A percentile compares a stretch with the other conserved stretches of the same genome.
Evolutionary conservation across 2,113 vertebrate genomes (phyloP).

Genomic region (Grammomys dolichurus): DNA sequence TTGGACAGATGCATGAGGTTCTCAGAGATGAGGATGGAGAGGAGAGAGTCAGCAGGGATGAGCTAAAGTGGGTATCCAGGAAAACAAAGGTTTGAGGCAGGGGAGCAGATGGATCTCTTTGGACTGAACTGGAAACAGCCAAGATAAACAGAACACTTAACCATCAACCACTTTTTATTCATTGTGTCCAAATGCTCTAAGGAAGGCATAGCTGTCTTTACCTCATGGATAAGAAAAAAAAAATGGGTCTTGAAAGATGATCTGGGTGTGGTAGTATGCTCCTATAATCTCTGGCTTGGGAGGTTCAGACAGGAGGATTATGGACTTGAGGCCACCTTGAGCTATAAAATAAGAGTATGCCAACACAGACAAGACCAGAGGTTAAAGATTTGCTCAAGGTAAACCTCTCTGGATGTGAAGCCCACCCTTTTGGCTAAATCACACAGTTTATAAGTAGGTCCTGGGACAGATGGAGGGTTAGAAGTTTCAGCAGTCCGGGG

Average conservation of each 20-base stretch:
- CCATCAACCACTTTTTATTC: background rate
- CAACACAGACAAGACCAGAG: background rate
- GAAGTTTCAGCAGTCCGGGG: background rate
- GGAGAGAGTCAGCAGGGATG: background rate
- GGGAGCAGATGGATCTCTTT: background rate
- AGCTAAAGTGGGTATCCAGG: background rate
- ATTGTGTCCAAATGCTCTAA: background rate
- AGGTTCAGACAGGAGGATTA: background rate
- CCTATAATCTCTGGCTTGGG: background rate
- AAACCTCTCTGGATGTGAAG: background rate
- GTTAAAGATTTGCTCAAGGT: slow-evolving; percentile 6
- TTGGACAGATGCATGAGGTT: background rate
- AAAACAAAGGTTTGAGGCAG: background rate
- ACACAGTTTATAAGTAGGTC: background rate
- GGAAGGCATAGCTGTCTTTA: background rate
- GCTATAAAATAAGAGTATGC: background rate
- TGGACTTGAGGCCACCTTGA: background rate
- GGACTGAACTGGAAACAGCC: background rate
- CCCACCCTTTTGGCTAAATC: background rate
- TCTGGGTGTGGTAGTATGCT: background rate
- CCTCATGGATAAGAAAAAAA: background rate
- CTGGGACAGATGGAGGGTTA: background rate
- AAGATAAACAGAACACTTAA: background rate
- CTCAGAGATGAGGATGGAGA: background rate
- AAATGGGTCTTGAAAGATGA: background rate